Conservation (phyloP, 2,113 vertebrate genomes). For the Ammodramus savannarum region DNA sequence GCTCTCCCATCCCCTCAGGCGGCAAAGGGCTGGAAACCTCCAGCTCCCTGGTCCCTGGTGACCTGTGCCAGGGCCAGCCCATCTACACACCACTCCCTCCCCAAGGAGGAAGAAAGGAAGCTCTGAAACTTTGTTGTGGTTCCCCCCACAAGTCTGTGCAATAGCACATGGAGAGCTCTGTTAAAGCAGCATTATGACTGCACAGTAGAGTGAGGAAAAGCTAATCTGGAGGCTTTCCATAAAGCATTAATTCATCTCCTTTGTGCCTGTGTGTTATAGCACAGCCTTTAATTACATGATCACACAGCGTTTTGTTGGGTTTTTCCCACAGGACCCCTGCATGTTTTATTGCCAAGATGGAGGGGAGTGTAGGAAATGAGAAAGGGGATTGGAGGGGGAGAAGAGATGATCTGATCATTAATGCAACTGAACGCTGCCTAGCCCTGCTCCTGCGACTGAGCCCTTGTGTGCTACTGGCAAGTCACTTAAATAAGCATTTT, state of each 20-base stretch:
- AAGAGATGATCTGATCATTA: constrained; percentile 28
- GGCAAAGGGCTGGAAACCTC: background rate
- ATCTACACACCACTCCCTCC: background rate
- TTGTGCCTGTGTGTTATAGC: background rate
- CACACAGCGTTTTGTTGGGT: background rate
- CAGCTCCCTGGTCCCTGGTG: background rate
- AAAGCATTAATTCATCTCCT: background rate
- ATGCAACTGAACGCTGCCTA: background rate
- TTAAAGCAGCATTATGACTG: background rate
- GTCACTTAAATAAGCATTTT: constrained; percentile 35
- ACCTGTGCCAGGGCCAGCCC: background rate
- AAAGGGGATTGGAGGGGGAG: constrained; percentile 29
- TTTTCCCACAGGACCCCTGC: constrained; percentile 3
- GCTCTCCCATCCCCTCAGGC: background rate
- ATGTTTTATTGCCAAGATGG: constrained; percentile 4
- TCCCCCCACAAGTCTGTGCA: background rate
- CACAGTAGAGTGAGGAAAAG: background rate
- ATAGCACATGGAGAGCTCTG: background rate
- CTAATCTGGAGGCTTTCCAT: background rate
- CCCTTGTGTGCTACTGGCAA: constrained; percentile 39
- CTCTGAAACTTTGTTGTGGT: background rate
- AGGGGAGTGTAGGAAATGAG: constrained; percentile 19
- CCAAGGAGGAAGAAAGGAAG: background rate
- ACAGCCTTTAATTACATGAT: constrained; percentile 20
- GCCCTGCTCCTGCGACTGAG: background rate